phyloP scores from a whole-genome alignment of 2,113 vertebrate genomes.

The Lepidothrix coronata region DNA sequence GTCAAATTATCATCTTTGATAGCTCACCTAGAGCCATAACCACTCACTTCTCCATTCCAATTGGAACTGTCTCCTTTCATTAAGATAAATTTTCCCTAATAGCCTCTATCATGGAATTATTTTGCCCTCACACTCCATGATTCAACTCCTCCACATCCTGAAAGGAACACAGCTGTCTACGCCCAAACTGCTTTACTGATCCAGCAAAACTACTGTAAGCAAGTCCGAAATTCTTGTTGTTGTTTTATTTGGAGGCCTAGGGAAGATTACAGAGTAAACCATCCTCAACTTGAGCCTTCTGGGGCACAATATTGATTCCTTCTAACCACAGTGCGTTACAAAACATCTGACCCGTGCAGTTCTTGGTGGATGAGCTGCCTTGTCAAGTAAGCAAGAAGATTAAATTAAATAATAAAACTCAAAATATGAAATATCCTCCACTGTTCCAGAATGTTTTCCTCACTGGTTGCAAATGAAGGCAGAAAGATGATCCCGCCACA shows the following conservation, averaged over 20 bases:
- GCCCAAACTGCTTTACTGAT: neutral
- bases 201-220: slow-evolving; percentile 37
- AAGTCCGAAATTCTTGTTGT: slow-evolving; percentile 4
- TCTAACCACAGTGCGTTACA: slow-evolving; percentile 1
- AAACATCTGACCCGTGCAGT: slow-evolving; percentile 43
- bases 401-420: slow-evolving; percentile 36
- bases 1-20: neutral
- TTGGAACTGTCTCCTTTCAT: slow-evolving; percentile 31
- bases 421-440: slow-evolving; percentile 21
- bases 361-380: slow-evolving; percentile 15
- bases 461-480: neutral
- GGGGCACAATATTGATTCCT: slow-evolving; percentile 25
- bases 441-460: slow-evolving; percentile 2
- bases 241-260: slow-evolving; percentile 44
- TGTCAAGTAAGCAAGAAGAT: slow-evolving; percentile 48
- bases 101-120: slow-evolving; percentile 8
- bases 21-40: slow-evolving; percentile 20
- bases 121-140: slow-evolving; percentile 44
- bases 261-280: neutral
- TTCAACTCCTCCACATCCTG: slow-evolving; percentile 51
- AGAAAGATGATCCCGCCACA: slow-evolving; percentile 35
- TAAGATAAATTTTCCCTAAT: slow-evolving; percentile 36
- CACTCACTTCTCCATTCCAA: neutral
- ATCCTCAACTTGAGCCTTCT: slow-evolving; percentile 8
- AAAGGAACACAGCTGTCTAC: slow-evolving; percentile 51